Conservation (phyloP, 92 coral and sea anemone species). For the Phymanthus crucifer region DNA sequence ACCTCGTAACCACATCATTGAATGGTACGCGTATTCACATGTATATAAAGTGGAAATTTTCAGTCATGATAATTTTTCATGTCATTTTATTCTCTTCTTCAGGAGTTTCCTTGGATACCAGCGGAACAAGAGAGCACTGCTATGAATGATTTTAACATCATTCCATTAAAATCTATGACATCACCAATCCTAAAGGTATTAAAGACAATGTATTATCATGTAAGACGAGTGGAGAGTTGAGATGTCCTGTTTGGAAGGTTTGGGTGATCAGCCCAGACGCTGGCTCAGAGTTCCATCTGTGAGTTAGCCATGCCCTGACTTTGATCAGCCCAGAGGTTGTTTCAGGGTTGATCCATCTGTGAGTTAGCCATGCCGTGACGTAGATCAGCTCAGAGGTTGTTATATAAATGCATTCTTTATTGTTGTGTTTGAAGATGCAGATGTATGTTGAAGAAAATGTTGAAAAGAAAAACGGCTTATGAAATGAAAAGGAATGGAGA, state of each 20-base stretch:
- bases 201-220: too few relatives aligned
- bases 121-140: slow-evolving; percentile 56
- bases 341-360: too few relatives aligned
- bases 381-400: too few relatives aligned
- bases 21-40: too few relatives aligned
- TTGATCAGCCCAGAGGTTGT: too few relatives aligned
- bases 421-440: slow-evolving; percentile 24
- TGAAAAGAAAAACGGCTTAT: neutral
- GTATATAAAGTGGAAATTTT: neutral
- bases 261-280: neutral
- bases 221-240: neutral
- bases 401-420: neutral
- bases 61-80: neutral
- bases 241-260: neutral
- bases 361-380: too few relatives aligned
- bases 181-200: slow-evolving; percentile 79
- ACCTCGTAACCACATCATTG: too few relatives aligned
- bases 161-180: slow-evolving; percentile 88
- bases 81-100: neutral
- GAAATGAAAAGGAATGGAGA: neutral
- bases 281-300: too few relatives aligned
- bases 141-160: slow-evolving; percentile 57
- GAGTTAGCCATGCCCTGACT: too few relatives aligned
- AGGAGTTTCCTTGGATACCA: slow-evolving; percentile 98
- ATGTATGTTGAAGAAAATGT: slow-evolving; percentile 31